Conservation (phyloP, 2,113 vertebrate genomes). For the Mungos mungo region DNA sequence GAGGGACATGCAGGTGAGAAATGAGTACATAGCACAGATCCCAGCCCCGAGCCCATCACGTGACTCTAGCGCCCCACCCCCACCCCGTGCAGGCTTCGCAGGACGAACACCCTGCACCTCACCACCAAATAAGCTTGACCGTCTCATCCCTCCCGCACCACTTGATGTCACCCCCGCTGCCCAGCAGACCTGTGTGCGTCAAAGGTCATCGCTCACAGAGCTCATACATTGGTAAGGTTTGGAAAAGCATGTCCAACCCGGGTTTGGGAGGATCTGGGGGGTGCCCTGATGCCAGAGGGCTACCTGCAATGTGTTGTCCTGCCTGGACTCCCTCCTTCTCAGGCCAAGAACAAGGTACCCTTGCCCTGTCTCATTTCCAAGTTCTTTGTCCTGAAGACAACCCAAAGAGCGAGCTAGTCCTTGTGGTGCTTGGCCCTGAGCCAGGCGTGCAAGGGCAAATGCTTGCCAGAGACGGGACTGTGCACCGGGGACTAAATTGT, state of each 20-base stretch:
- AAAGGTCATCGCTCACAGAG: slow-evolving; percentile 64
- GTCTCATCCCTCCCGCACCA: slow-evolving; percentile 79
- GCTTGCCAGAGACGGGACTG: no score
- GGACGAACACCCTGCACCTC: rapidly evolving
- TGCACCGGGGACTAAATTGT: neutral
- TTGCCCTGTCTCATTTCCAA: neutral
- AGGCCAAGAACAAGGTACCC: neutral
- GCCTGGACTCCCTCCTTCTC: neutral
- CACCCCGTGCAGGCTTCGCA: neutral
- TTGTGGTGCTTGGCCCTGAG: neutral
- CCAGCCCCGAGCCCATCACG: no score
- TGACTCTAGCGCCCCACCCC: neutral
- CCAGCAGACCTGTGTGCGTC: slow-evolving; percentile 68
- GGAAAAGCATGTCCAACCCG: neutral
- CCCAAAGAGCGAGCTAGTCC: neutral
- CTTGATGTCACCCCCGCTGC: slow-evolving; percentile 83
- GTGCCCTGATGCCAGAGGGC: neutral
- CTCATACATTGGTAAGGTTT: slow-evolving; percentile 33
- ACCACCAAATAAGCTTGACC: neutral
- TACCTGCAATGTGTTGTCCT: rapidly evolving
- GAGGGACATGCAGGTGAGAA: neutral
- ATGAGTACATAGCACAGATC: neutral
- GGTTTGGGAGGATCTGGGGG: neutral
- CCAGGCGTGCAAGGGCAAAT: neutral
- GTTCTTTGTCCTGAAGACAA: neutral